Evolutionary conservation across 1,140 invertebrate genomes (phyloP), one percentile per base, ranked within the genome.

Genomic region (Bombus picipes): DNA sequence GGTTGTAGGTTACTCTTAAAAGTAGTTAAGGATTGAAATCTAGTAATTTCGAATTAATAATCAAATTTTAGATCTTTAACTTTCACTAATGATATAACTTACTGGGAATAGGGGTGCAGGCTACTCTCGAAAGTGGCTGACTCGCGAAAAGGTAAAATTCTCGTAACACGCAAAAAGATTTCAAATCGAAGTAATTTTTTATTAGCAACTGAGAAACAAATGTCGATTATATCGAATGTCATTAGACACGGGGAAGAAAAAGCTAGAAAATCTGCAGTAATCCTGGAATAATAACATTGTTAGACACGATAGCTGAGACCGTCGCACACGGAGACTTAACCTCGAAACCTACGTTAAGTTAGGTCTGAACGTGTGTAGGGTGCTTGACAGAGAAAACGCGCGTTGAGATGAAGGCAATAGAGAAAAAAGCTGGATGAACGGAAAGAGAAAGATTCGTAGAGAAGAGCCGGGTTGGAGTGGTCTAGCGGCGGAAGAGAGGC

Each of bases 401-500:
- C 37, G 22, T 39, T 12, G 34, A 71, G 84, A 32, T 2, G 37
- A 15, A 32, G 62, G 43, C 78, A 65, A 73, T 81, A 39, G 37
- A 28, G 37, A 66, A 59, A 43, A 39, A 5, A 39, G 22, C 37
- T 4, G 4, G 34, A 65, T 5, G n/a, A 25, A 66, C 13, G n/a
- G 70, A 39, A 25, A 71, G 70, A 72, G 15, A 73, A n/a, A 73
- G 71, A 73, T n/a, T 76, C 62, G 28, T 41, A 70, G 84, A 87
- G 66, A 76, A 68, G 65, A 80, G 82, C 25, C 68, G 32, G 53
- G 71, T 18, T 89, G 88, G 83, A 89, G 87, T 89, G 83, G 88
- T 89, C 87, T 86, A 88, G 88, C 85, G 47, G 74, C 65, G 78
- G 57, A 66, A 75, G 80, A 81, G 88, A 83, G 79, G 87, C 76